Evolutionary conservation across 2,888 invertebrate species (phyloP).

Genomic region (Osmoderma eremita): DNA sequence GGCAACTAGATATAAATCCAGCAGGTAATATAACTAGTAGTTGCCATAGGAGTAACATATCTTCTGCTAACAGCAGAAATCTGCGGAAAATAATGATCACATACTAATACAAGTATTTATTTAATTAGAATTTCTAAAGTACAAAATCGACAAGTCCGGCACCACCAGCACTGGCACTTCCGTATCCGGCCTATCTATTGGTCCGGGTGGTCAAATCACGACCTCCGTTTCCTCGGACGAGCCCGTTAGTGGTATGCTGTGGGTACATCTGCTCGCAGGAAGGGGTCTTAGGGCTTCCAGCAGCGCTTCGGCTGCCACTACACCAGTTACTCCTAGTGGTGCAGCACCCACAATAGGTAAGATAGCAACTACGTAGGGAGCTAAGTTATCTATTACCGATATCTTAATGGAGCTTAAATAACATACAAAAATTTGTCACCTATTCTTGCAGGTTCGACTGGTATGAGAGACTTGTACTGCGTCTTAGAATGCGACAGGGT

Average conservation of each 20-base stretch:
- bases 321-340: constrained; percentile 73
- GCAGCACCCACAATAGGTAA: constrained; percentile 63
- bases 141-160: constrained; percentile 85
- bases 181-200: constrained; percentile 42
- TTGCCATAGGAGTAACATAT: too few species aligned
- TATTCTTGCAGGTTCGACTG: constrained; percentile 64
- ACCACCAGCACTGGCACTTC: constrained; percentile 52
- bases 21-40: constrained; percentile 69
- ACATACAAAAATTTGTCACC: too few species aligned
- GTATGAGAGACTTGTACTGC: constrained; percentile 91
- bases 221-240: constrained; percentile 59
- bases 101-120: background rate
- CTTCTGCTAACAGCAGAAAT: too few species aligned
- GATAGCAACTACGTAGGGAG: constrained; percentile 16
- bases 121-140: constrained; percentile 82
- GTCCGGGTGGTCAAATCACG: constrained; percentile 41
- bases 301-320: constrained; percentile 75
- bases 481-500: constrained; percentile 97
- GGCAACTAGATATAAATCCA: constrained; percentile 88
- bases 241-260: constrained; percentile 85
- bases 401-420: too few species aligned
- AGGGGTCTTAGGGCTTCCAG: constrained; percentile 83
- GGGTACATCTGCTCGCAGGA: constrained; percentile 90
- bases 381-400: too few species aligned
- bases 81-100: background rate